These are phyloP conservation scores for Oeneis ivallda DNA, from an alignment of 2,888 invertebrate species.

Conservation along the genomic window DNA sequence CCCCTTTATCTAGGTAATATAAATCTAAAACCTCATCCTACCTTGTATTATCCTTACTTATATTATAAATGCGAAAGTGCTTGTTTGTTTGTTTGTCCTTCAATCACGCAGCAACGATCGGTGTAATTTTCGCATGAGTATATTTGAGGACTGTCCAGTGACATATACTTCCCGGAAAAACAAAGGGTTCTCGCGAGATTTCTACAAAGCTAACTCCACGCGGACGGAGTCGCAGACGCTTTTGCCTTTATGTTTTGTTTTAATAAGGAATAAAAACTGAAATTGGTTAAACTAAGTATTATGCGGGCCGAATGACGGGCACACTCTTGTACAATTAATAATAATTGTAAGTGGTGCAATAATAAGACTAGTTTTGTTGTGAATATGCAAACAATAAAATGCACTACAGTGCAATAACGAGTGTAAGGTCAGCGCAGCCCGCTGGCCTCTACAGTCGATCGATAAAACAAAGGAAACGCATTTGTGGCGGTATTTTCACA, in stretches of 20 bases:
- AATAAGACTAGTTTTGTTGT: background rate
- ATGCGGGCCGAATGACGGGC: background rate
- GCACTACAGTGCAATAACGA: conserved; percentile 27
- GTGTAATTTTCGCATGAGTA: too few relatives aligned
- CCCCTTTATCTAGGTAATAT: too few relatives aligned
- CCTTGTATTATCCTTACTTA: too few relatives aligned
- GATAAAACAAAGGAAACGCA: conserved; percentile 35
- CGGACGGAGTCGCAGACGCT: too few relatives aligned
- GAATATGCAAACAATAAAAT: conserved; percentile 17
- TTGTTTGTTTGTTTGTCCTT: too few relatives aligned
- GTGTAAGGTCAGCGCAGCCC: conserved; percentile 31
- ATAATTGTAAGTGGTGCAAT: background rate
- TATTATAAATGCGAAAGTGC: too few relatives aligned
- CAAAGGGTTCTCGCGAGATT: too few relatives aligned
- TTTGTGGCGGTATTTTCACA: conserved; percentile 22
- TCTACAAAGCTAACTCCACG: background rate
- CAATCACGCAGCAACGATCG: too few relatives aligned
- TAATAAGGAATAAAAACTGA: background rate
- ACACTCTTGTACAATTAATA: background rate
- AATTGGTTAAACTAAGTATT: background rate
- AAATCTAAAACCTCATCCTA: too few relatives aligned
- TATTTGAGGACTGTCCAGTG: too few relatives aligned
- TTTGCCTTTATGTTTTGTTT: too few relatives aligned
- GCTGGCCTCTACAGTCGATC: conserved; percentile 32
- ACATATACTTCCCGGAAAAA: too few relatives aligned